Evolutionary conservation across 2,888 invertebrate species (phyloP), one percentile per base, ranked within the genome.

Genomic region (Zygothrica quintamaculata): DNA sequence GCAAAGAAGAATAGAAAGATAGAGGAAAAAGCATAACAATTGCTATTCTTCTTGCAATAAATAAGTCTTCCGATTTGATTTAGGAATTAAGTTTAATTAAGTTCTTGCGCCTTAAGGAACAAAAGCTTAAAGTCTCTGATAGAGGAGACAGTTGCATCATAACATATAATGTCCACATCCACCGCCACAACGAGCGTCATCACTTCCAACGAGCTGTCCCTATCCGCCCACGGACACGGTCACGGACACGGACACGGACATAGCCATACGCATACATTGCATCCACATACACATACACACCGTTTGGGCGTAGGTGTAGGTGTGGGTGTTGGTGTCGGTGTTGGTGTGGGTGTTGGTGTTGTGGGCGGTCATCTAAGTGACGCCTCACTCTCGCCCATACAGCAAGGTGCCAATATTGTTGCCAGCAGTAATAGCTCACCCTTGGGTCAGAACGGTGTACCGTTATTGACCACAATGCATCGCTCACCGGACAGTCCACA

Each of bases 401-500:
- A 86, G 7, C 85, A 81, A 47, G 73, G 74, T 50, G 78, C 85
- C 34, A 82, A 82, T 53, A 88, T 88, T 50, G 76, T 84, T 3
- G 69, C 80, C 64, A 79, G 84, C 71, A 76, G 80, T 74, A 76
- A 88, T 60, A 81, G 87, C 9, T 84, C 86, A 9, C 77, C 89
- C n/a, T 67, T 84, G 48, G 77, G 82, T 8, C 78, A 87, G 34
- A 90, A 90, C 85, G 89, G 89, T 16, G 78, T 91, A 22, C 87
- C 90, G 1, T 77, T 90, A 11, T 64, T 90, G 42, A 88, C 90
- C 65, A 84, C 89, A 11, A 90, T 91, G 86, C 91, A 91, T 53
- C 89, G 89, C 44, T 91, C 91, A 8, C 93, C 94, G 39, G 94
- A 94, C 47, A 91, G 94, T 91, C 95, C 93, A 81, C 95, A 95